phyloP scores from a whole-genome alignment of 2,797 vertebrate species.

The Myotis daubentonii region DNA sequence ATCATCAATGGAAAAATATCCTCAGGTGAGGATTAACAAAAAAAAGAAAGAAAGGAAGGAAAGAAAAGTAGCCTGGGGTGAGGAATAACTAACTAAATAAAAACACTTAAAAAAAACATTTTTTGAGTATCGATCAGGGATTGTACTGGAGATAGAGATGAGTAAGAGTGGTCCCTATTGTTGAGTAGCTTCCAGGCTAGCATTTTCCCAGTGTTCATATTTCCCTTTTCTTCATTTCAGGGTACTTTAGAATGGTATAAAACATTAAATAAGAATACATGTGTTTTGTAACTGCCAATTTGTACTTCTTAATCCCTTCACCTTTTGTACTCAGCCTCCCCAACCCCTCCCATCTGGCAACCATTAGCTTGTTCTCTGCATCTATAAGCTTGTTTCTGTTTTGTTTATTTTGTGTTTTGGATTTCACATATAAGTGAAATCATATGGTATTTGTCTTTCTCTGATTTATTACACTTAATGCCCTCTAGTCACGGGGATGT shows the following conservation, averaged over 20 bases:
- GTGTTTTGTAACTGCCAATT: neutral
- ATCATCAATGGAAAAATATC: too few species aligned
- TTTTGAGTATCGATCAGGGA: neutral
- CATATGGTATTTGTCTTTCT: neutral
- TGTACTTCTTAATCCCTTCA: neutral
- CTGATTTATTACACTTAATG: neutral
- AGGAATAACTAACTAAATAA: too few species aligned
- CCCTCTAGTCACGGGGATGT: neutral
- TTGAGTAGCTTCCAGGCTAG: neutral
- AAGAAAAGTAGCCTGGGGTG: too few species aligned
- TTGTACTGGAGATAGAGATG: neutral
- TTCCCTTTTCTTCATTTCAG: slow-evolving; percentile 24
- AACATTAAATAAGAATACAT: neutral
- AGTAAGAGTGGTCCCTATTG: neutral
- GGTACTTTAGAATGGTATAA: slow-evolving; percentile 18
- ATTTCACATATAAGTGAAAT: neutral
- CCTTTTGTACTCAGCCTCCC: neutral
- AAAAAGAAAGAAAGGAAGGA: too few species aligned
- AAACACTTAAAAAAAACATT: neutral
- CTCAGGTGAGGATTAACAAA: too few species aligned
- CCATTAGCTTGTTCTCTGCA: neutral
- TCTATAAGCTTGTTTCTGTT: neutral
- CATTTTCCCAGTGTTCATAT: neutral
- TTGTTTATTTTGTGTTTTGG: neutral
- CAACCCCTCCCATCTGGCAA: neutral